These are phyloP conservation scores for Dolichallabes microphthalmus DNA, from an alignment of 2,113 vertebrate genomes.

Conservation along the genomic window DNA sequence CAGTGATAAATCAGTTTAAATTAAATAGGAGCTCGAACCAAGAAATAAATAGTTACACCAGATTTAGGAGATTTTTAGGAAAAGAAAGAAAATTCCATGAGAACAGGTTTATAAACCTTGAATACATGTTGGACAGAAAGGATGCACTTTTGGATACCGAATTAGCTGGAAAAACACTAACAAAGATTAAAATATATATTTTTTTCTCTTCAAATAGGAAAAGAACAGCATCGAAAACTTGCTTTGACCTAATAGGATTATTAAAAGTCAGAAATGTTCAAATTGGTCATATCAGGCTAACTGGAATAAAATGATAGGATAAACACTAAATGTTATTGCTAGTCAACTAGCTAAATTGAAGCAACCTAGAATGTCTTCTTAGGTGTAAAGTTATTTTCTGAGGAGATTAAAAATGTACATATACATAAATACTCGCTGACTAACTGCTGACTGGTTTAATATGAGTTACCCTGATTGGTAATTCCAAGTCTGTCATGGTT, in stretches of 20 bases:
- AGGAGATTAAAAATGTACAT: not conserved
- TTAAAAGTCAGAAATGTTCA: not conserved
- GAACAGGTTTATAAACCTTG: not conserved
- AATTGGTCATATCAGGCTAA: not conserved
- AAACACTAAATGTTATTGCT: not conserved
- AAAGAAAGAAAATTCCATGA: not conserved
- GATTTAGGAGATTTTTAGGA: not conserved
- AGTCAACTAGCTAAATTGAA: not conserved
- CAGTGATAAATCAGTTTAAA: slow-evolving; percentile 1
- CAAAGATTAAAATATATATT: not conserved
- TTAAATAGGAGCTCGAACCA: not conserved
- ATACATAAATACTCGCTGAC: not conserved
- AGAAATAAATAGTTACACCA: not conserved
- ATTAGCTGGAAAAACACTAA: not conserved
- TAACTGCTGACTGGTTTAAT: not conserved
- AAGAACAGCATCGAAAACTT: not conserved
- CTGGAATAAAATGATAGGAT: not conserved
- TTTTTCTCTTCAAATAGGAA: not conserved
- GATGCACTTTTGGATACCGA: not conserved
- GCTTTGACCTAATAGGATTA: not conserved
- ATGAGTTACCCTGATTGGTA: not conserved
- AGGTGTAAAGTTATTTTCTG: not conserved
- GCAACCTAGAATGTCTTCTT: not conserved
- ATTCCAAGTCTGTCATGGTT: no score
- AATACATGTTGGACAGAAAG: not conserved